Conservation (phyloP, 2,888 invertebrate species). For the Antheraea assamensis region DNA sequence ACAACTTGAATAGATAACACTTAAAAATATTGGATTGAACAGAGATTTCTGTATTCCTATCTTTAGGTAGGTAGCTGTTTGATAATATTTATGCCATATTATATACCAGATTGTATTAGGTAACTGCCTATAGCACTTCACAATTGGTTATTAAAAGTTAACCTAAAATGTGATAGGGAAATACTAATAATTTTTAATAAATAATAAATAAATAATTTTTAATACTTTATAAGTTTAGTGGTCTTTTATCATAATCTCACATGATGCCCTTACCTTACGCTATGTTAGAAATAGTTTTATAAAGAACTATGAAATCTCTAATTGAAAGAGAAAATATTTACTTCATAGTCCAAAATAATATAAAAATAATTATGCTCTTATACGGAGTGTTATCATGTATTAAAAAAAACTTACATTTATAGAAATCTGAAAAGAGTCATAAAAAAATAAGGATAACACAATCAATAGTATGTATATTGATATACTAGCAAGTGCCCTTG, state of each 20-base stretch:
- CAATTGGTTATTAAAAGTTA: neutral
- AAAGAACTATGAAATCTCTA: neutral
- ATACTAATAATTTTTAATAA: no score
- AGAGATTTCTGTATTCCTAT: conserved; percentile 48
- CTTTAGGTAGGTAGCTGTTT: conserved; percentile 47
- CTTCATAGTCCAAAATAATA: no score
- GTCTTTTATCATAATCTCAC: no score
- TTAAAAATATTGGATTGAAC: conserved; percentile 50
- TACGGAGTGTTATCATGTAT: no score
- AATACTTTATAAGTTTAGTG: neutral
- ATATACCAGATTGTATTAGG: conserved; percentile 27
- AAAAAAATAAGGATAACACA: no score
- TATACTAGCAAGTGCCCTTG: no score
- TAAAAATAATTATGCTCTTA: no score
- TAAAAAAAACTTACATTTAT: no score
- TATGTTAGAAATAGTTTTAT: neutral
- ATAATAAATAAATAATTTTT: no score
- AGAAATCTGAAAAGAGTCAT: no score
- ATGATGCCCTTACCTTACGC: neutral
- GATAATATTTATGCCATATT: conserved; percentile 41
- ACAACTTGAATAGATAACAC: conserved; percentile 52
- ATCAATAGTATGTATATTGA: no score
- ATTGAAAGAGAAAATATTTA: neutral
- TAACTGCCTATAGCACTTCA: conserved; percentile 19
- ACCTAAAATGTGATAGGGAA: neutral